Evolutionary conservation across 2,888 invertebrate species (phyloP), one percentile per base, ranked within the genome.

Genomic region (Watsonalla cultraria): DNA sequence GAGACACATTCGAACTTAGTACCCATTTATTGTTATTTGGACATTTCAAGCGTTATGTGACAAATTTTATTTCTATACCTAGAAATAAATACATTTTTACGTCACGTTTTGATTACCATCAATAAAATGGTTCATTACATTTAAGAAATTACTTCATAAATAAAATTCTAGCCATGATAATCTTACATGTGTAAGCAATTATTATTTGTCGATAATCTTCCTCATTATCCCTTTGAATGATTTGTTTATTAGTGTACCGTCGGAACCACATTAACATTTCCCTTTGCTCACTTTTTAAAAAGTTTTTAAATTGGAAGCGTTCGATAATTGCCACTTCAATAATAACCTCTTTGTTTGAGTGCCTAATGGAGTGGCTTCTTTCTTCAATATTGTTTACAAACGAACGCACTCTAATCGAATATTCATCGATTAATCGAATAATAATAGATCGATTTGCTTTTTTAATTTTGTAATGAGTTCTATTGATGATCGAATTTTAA

Each of bases 281-380:
- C 59, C 53, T 57, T 37, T 5, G 9, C 62, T 55, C 66, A 56
- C 57, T 62, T 64, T 63, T 62, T 24, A 24, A 24, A 24, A 24
- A 37, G 37, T 37, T 37, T 37, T 8, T 9, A 37, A 5, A 37
- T 8, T 37, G 37, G 9, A 37, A 8, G 55, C 57, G 59, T 54
- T 48, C 48, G 58, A 59, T 57, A 52, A 68, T 68, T 58, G 60
- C 45, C 51, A 42, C 51, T 54, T 64, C 69, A 64, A 68, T 70
- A 68, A 70, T 59, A 57, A 64, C 60, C 65, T 72, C 66, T 62
- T 70, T 70, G 68, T 61, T 58, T 51, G 37, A 37, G 37, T 37
- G 37, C 37, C 37, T 37, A 37, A 37, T 37, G 37, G 37, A 37
- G 34, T 54, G 64, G 70, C 70, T 68, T 62, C 58, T 51, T 59